Base-by-base conservation (phyloP, 37 sponge, comb jelly and placozoan species). In the Beroe forskalii region DNA sequence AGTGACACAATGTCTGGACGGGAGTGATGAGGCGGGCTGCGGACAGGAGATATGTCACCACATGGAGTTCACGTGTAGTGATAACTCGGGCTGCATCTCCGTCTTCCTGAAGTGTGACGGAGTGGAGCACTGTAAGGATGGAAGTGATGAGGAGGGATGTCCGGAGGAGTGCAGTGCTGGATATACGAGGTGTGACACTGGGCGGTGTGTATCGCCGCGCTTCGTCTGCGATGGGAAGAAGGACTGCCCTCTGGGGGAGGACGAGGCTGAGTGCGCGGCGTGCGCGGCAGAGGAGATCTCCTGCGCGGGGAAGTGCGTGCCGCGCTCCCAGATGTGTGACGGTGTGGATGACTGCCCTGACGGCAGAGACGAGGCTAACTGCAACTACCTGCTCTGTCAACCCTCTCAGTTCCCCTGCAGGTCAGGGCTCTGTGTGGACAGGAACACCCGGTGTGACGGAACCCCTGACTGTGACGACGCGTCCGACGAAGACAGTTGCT, bases 41-140 rank as follows among this genome's bases (percentile, higher is more conserved):
- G 43, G 3, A 1, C 1, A 27, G 28, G 17, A 2, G 17, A 33
- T 4, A 6, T 69, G 72, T 35, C 27, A 69, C 27, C 37, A 69
- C 38, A 33, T 27, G 72, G 72, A 69, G 38, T 69, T 69, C 38
- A 3, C 36, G 17, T 69, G 72, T 69, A 1, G 14, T 1, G 72
- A 69, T 32, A 32, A 32, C 17, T 20, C 72, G 17, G 72, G 37
- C 1, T 69, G 72, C 32, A 33, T 69, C 20, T 33, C 37, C 72
- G 28, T 69, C 38, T 36, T 69, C 27, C 38, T 69, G 38, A 32
- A 37, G 72, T 80, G 86, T 80, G 86, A 80, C 30, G 86, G 86
- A 4, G 44, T 80, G 25, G 44, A 23, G 6, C 86, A 80, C 30
- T 80, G 86, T 43, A 0, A 22, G 0, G 86, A 80, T 30, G 48